A percentile compares a stretch with the other conserved stretches of the same genome.
phyloP scores from a whole-genome alignment of 2,888 invertebrate species.

The Trilocha varians region DNA sequence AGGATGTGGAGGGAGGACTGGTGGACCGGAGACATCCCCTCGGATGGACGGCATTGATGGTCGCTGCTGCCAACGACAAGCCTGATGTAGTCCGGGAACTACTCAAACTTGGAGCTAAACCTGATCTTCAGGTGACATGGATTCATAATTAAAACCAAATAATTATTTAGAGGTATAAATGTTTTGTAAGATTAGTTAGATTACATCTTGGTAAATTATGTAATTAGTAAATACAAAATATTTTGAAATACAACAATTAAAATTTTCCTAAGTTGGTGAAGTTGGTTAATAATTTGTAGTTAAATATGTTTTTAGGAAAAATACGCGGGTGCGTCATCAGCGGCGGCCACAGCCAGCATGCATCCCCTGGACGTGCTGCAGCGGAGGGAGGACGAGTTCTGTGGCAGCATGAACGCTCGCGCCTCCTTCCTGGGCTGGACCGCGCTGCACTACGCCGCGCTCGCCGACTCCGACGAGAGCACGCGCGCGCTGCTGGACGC shows the following conservation, averaged over 20 bases:
- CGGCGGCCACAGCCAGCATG: constrained; percentile 77
- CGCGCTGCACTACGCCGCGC: constrained; percentile 89
- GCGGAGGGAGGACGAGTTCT: constrained; percentile 88
- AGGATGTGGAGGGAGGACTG: constrained; percentile 50
- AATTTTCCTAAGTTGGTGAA: too few species aligned
- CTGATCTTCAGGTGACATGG: constrained; percentile 79
- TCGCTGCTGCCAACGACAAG: constrained; percentile 86
- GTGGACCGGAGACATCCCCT: constrained; percentile 81
- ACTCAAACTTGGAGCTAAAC: constrained; percentile 83
- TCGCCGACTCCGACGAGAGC: constrained; percentile 78
- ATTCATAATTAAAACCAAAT: too few species aligned
- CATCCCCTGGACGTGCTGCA: constrained; percentile 82
- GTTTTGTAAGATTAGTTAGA: too few species aligned
- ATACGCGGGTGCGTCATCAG: constrained; percentile 79
- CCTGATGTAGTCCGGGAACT: constrained; percentile 73
- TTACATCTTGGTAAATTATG: too few species aligned
- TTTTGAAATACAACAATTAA: too few species aligned
- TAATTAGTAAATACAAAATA: too few species aligned
- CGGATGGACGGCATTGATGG: constrained; percentile 91
- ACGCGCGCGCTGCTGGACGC: constrained; percentile 77
- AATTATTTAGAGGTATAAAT: too few species aligned
- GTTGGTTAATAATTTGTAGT: too few species aligned
- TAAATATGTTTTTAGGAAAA: constrained; percentile 2
- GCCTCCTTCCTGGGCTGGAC: constrained; percentile 90
- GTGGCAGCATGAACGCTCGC: constrained; percentile 77